Conservation (phyloP, 2,113 vertebrate genomes). For the Aythya baeri region DNA sequence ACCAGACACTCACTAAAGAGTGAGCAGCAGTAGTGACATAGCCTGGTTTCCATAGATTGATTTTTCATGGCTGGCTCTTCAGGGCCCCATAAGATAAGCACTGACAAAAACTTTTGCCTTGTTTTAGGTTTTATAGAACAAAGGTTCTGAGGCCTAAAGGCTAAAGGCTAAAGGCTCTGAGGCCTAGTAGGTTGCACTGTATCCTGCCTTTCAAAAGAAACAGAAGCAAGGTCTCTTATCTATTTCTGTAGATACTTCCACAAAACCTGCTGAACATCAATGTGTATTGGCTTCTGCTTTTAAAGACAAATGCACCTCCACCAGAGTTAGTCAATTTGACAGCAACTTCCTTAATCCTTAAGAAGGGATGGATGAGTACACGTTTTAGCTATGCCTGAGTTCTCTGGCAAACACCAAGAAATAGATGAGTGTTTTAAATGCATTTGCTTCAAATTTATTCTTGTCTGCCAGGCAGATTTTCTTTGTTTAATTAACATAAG, state of each 20-base stretch:
- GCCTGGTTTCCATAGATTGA: neutral
- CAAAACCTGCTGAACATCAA: neutral
- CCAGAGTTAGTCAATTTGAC: neutral
- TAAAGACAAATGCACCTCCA: neutral
- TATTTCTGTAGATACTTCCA: neutral
- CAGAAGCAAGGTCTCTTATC: neutral
- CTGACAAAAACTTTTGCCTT: neutral
- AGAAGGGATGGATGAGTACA: neutral
- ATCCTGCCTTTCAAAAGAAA: neutral
- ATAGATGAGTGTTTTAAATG: neutral
- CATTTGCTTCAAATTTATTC: neutral
- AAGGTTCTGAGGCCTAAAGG: too few relatives aligned
- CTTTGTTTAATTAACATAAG: slow-evolving; percentile 48
- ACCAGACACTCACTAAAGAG: neutral
- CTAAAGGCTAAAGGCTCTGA: neutral
- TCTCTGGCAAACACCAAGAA: neutral
- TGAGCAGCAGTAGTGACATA: neutral
- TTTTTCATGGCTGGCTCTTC: neutral
- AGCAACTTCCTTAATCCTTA: neutral
- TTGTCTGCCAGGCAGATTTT: neutral
- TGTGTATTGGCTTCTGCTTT: neutral
- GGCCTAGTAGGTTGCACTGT: neutral
- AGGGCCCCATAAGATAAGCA: neutral
- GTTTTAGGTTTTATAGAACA: neutral
- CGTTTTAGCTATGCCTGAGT: neutral